A percentile compares a stretch with the other conserved stretches of the same genome.
Conservation (phyloP, 2,797 vertebrate species). For the Psittacula derbiana region DNA sequence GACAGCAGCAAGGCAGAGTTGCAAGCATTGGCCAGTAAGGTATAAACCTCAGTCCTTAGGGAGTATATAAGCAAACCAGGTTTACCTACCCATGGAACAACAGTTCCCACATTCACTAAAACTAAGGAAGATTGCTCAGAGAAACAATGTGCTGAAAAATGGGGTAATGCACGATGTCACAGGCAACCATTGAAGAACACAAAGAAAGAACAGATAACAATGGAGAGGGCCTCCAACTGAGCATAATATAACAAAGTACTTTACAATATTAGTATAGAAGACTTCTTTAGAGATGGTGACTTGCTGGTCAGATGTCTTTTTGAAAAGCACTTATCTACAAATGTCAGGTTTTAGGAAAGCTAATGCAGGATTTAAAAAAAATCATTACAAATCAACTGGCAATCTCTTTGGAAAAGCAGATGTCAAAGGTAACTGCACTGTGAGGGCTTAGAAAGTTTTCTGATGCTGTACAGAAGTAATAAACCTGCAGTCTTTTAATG, state of each 20-base stretch:
- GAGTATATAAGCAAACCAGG: neutral
- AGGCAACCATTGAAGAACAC: neutral
- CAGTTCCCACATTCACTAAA: neutral
- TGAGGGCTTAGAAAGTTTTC: neutral
- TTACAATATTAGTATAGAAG: neutral
- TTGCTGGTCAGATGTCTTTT: neutral
- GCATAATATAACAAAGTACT: neutral
- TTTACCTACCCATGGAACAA: neutral
- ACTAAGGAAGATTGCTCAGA: neutral
- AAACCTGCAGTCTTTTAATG: neutral
- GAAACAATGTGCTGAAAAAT: neutral
- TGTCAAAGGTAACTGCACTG: neutral
- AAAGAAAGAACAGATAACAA: neutral
- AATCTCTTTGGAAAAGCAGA: neutral
- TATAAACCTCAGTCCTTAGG: neutral
- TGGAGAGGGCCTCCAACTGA: neutral
- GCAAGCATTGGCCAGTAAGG: neutral
- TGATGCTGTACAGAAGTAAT: neutral
- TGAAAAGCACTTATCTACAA: neutral
- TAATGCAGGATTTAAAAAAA: neutral
- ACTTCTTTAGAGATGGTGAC: neutral
- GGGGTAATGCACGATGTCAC: fast-evolving
- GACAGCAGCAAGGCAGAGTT: neutral
- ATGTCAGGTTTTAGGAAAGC: neutral
- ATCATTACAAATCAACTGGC: neutral